These are phyloP conservation scores for Terrapene triunguis DNA, from an alignment of 2,113 vertebrate genomes.

Conservation along the genomic window DNA sequence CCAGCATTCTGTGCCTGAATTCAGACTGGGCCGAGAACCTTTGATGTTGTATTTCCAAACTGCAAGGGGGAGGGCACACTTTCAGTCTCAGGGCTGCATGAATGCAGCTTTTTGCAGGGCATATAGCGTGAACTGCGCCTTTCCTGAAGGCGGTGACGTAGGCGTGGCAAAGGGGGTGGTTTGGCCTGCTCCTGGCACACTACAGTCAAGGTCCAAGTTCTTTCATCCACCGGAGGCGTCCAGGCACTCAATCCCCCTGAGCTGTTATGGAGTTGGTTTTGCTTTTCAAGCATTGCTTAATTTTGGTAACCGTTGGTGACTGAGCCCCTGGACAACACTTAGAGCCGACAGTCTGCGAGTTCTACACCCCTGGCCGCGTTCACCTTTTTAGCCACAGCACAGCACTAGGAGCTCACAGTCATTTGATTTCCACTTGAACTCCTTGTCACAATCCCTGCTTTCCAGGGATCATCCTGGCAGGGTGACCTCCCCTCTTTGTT, in stretches of 20 bases:
- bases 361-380: not conserved
- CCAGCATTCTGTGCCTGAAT: not conserved
- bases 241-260: not conserved
- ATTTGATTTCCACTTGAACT: not conserved
- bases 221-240: not conserved
- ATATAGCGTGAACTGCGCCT: not conserved
- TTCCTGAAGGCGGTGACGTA: not conserved
- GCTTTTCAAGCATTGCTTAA: accelerated
- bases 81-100: not conserved
- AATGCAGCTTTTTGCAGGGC: too few relatives aligned
- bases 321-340: not conserved
- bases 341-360: not conserved
- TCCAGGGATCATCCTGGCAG: accelerated
- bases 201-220: not conserved
- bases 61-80: too few relatives aligned
- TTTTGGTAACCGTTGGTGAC: not conserved
- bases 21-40: not conserved
- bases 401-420: accelerated
- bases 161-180: not conserved
- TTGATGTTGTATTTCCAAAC: too few relatives aligned
- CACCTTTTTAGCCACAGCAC: not conserved
- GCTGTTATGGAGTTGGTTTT: not conserved
- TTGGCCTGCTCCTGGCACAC: not conserved
- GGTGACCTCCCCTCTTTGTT: not conserved
- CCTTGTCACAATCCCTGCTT: accelerated